These are phyloP conservation scores for Ctenopoma kingsleyae DNA, from an alignment of 2,797 vertebrate species.

Conservation along the genomic window DNA sequence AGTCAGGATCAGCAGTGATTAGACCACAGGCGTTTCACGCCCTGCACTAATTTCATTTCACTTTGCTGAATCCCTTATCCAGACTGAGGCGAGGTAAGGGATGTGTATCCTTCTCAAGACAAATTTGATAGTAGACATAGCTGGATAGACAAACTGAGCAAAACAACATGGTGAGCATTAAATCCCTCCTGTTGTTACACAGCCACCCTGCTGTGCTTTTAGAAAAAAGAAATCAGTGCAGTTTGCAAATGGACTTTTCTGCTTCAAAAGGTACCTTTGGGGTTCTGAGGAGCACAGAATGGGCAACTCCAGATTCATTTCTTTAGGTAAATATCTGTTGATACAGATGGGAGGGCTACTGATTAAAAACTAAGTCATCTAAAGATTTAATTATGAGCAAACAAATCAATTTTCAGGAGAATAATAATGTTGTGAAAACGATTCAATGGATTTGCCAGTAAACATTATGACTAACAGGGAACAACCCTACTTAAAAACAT, in stretches of 20 bases:
- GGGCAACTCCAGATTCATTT: conserved; percentile 20
- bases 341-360: conserved; percentile 23
- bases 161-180: conserved; percentile 34
- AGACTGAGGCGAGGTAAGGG: conserved; percentile 22
- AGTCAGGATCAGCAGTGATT: conserved; percentile 52
- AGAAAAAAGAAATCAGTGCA: conserved; percentile 36
- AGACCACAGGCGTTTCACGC: conserved; percentile 43
- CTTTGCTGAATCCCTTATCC: conserved; percentile 43
- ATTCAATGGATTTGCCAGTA: conserved; percentile 42
- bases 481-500: conserved; percentile 10
- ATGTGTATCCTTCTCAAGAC: conserved; percentile 47
- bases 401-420: conserved; percentile 35
- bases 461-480: conserved; percentile 37
- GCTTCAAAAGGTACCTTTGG: conserved; percentile 25
- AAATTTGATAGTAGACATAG: conserved; percentile 43
- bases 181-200: conserved; percentile 54
- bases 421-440: conserved; percentile 41
- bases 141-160: conserved; percentile 45
- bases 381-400: conserved; percentile 43
- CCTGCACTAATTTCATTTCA: conserved; percentile 50
- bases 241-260: conserved; percentile 32
- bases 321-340: conserved; percentile 39
- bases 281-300: conserved; percentile 9
- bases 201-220: conserved; percentile 40
- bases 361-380: conserved; percentile 46